Percentiles rank a stretch among this genome's conserved stretches.
phyloP scores from a whole-genome alignment of 2,888 invertebrate species.

The Achlya flavicornis region DNA sequence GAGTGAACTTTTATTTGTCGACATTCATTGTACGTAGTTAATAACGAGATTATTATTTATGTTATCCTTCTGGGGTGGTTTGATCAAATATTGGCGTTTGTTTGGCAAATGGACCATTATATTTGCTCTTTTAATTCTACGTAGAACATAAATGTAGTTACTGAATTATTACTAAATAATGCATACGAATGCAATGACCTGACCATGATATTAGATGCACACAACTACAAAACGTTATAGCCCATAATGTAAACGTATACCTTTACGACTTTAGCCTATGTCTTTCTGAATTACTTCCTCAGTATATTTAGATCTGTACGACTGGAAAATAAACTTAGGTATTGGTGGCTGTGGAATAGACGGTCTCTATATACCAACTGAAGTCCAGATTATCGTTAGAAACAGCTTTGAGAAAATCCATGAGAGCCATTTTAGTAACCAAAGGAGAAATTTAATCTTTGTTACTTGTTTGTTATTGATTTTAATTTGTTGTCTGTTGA shows the following conservation, averaged over 20 bases:
- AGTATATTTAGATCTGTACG: slow-evolving; percentile 15
- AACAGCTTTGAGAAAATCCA: neutral
- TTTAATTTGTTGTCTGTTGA: too few species aligned
- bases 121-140: slow-evolving; percentile 31
- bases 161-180: neutral
- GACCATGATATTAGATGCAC: slow-evolving; percentile 37
- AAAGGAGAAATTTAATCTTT: too few species aligned
- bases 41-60: slow-evolving; percentile 72
- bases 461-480: too few species aligned
- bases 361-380: neutral
- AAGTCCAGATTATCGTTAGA: neutral
- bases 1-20: slow-evolving; percentile 67
- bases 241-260: slow-evolving; percentile 40
- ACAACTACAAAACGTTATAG: slow-evolving; percentile 55
- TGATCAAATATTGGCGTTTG: slow-evolving; percentile 68
- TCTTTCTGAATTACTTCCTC: slow-evolving; percentile 25
- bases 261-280: slow-evolving; percentile 45
- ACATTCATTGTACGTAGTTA: slow-evolving; percentile 62
- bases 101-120: slow-evolving; percentile 61
- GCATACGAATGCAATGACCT: neutral
- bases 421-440: too few species aligned
- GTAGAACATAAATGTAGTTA: neutral
- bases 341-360: too few species aligned
- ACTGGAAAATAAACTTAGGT: neutral
- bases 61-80: slow-evolving; percentile 48